Evolutionary conservation across 2,888 invertebrate genomes (phyloP), one percentile per base, ranked within the genome.

Genomic region (Endomychus coccineus): DNA sequence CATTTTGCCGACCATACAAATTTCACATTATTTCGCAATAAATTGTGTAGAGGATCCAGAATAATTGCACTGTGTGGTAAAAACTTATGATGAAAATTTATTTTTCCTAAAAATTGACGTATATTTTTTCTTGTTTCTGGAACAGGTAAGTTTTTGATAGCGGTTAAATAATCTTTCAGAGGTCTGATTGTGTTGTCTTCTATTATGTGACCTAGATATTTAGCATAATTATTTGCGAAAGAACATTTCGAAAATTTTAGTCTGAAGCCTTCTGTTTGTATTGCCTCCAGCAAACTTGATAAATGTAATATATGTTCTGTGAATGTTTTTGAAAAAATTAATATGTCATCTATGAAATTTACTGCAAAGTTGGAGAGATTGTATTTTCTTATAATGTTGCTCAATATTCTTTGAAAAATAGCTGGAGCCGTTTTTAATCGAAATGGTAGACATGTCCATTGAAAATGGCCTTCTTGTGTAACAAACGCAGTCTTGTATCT

Each of bases 401-500:
- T 22, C 11, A 45, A 19, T 25, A 43, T 40, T 40, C 45, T 44
- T 39, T 15, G 60, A 34, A 61, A 63, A 30, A 59, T 58, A 1
- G 58, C 56, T 10, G 58, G 54, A 0, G 55, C 39, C 0, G 56
- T 57, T 31, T 58, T 49, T 43, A 38, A 44, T 48, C 6, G 49
- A 43, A 11, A 49, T 14, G 17, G 40, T 44, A 1, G 27, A 53
- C 50, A 48, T 58, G n/a, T n/a, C n/a, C n/a, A n/a, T n/a, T n/a
- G n/a, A n/a, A n/a, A n/a, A n/a, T n/a, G n/a, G n/a, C n/a, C n/a
- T n/a, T n/a, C n/a, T n/a, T n/a, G n/a, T n/a, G n/a, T n/a, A n/a
- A n/a, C n/a, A n/a, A n/a, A 61, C 24, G 32, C 58, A 3, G 55
- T 56, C 39, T 61, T 62, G 15, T 52, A 15, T 48, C 51, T 49